Evolutionary conservation across 2,113 vertebrate genomes (phyloP), one percentile per base, ranked within the genome.

Genomic region (Bubalus kerabau): DNA sequence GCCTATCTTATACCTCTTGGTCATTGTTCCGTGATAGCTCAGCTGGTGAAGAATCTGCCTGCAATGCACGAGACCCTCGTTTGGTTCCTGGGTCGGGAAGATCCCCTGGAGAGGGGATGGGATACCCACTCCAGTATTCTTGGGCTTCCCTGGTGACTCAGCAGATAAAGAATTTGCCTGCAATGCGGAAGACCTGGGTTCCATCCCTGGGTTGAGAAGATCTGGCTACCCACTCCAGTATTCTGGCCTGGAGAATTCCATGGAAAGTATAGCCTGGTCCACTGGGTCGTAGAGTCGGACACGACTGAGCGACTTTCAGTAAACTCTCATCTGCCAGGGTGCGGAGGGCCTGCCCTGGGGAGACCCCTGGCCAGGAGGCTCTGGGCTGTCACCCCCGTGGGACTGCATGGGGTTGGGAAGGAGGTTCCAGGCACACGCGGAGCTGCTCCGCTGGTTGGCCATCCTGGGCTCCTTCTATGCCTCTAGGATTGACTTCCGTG

Each of bases 41-140:
- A 1, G 3, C 48, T 6, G 74, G 15, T 10, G 1, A 71, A 40
- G n/a, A 40, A 13, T 71, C 10, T 3, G 10, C 67, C 10, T 0
- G 67, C 10, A 6, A 6, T 23, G 67, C 67, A 3, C n/a, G 67
- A 71, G 67, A 71, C 19, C 67, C n/a, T 2, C 0, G 0, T 71
- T 71, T 2, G 5, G 23, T 71, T 40, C n/a, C 67, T 71, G 19
- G n/a, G 67, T 40, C 67, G 12, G 67, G 67, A 71, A 71, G 19
- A 71, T 71, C 19, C 67, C 67, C n/a, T 71, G 67, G 67, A 71
- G 19, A 40, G 40, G n/a, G 67, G 67, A 23, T 40, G n/a, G n/a
- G 67, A 40, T 40, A 23, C n/a, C 5, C 10, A 40, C 9, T 71
- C 67, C 67, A 71, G 67, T 23, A 40, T 71, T 23, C 19, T 71